These are phyloP conservation scores for Neolamprologus hecqui DNA, from an alignment of 2,113 vertebrate species.

Conservation along the genomic window DNA sequence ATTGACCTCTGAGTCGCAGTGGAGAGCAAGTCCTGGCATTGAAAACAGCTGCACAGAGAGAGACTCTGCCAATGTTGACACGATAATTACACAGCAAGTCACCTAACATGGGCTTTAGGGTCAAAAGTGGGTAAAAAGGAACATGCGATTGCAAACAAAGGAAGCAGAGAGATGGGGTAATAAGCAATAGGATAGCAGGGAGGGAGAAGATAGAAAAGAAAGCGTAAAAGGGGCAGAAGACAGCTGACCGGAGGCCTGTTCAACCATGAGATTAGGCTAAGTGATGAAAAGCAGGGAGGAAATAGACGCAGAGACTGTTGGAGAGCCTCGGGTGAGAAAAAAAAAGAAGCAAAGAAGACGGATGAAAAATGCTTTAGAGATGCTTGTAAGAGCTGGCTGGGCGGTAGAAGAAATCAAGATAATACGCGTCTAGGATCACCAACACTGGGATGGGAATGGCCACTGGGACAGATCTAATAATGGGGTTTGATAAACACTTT, in stretches of 20 bases:
- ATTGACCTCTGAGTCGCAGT: slow-evolving; percentile 46
- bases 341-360: background rate
- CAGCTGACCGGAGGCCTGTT: slow-evolving; percentile 32
- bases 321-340: background rate
- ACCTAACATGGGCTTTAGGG: background rate
- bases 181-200: background rate
- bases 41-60: slow-evolving; percentile 33
- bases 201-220: background rate
- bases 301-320: slow-evolving; percentile 6
- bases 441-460: background rate
- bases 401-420: background rate
- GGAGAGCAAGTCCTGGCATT: slow-evolving; percentile 35
- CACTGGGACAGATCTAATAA: slow-evolving; percentile 14
- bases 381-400: background rate
- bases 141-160: background rate
- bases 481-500: background rate
- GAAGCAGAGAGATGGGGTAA: background rate
- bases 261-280: slow-evolving; percentile 44
- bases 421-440: background rate
- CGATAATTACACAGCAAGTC: slow-evolving; percentile 40
- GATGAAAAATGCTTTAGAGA: background rate
- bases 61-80: background rate
- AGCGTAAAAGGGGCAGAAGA: background rate
- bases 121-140: background rate
- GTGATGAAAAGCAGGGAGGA: slow-evolving; percentile 33